A percentile compares a stretch with the other conserved stretches of the same genome.
phyloP scores from a whole-genome alignment of 2,797 vertebrate genomes.

The Alosa sapidissima region DNA sequence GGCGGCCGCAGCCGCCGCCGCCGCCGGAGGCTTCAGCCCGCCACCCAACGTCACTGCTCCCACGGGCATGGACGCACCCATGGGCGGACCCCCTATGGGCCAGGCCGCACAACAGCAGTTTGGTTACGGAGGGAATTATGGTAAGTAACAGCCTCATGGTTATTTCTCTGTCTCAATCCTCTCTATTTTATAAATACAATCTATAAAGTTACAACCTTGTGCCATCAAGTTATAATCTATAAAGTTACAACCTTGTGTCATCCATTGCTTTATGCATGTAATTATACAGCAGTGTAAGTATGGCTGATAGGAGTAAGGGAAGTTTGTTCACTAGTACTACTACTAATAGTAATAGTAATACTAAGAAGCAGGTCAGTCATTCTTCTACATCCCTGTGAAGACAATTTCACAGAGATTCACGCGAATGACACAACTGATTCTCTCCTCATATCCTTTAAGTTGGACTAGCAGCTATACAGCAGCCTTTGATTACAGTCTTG shows the following conservation, averaged over 20 bases:
- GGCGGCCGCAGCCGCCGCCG: conserved; percentile 70
- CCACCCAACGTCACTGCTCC: conserved; percentile 95
- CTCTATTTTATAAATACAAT: no score
- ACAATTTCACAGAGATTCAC: background rate
- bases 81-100: conserved; percentile 80
- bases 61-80: conserved; percentile 56
- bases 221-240: no score
- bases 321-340: background rate
- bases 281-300: background rate
- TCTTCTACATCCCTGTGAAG: background rate
- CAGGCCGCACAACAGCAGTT: conserved; percentile 88
- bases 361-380: background rate
- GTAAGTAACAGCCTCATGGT: conserved; percentile 61
- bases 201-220: no score
- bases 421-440: background rate
- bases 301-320: background rate
- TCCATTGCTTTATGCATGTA: background rate
- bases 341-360: background rate
- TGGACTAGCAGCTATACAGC: background rate
- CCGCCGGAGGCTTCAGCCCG: conserved; percentile 87
- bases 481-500: background rate
- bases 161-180: background rate
- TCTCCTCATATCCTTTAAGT: background rate
- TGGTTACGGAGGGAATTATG: conserved; percentile 88
- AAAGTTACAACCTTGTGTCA: background rate